A percentile compares a stretch with the other conserved stretches of the same genome.
Evolutionary conservation across 2,113 vertebrate genomes (phyloP).

Genomic region (Lophotis ruficrista): DNA sequence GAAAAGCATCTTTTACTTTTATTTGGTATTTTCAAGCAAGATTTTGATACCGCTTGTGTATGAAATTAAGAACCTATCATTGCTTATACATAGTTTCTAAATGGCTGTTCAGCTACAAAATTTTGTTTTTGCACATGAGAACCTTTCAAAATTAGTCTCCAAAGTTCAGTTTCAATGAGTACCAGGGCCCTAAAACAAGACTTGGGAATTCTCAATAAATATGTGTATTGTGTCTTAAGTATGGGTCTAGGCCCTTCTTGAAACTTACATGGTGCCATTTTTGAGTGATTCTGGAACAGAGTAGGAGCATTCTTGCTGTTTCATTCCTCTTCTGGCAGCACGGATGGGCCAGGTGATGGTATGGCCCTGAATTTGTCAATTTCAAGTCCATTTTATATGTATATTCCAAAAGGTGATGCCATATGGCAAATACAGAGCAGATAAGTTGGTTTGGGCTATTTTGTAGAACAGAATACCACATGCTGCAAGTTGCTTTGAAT

Average conservation of each 20-base stretch:
- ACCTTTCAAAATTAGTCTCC: neutral
- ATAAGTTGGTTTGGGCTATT: neutral
- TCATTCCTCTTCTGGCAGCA: neutral
- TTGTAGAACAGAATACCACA: neutral
- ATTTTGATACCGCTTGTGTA: neutral
- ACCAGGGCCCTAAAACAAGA: neutral
- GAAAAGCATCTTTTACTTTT: neutral
- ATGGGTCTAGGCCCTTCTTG: neutral
- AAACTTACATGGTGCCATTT: neutral
- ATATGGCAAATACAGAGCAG: neutral
- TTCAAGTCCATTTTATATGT: accelerated
- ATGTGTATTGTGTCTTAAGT: neutral
- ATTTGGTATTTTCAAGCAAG: neutral
- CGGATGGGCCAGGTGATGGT: neutral
- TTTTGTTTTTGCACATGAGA: neutral
- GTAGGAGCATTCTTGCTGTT: neutral
- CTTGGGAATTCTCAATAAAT: neutral
- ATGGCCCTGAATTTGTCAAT: neutral
- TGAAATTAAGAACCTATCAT: neutral
- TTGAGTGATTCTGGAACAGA: neutral
- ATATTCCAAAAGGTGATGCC: neutral
- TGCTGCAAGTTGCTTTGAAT: neutral
- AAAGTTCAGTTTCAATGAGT: neutral
- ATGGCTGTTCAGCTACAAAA: neutral
- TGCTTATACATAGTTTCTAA: neutral